A percentile compares a stretch with the other conserved stretches of the same genome.
phyloP scores from a whole-genome alignment of 92 coral and sea anemone genomes.

The Meandrina meandrites region DNA sequence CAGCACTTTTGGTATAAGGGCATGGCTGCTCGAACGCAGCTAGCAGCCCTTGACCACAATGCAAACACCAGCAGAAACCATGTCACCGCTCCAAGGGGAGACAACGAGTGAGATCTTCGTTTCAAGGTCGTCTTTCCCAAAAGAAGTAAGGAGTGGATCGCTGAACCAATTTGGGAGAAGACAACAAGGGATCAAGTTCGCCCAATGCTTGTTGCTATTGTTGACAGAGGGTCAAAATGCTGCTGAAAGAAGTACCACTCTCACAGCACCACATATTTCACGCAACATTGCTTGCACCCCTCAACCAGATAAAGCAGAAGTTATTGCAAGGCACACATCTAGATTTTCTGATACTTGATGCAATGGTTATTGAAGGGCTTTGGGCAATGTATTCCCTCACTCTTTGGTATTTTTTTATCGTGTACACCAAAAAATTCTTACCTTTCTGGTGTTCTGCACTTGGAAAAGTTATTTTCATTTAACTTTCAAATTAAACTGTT shows the following conservation, averaged over 20 bases:
- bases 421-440: neutral
- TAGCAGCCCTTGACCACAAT: slow-evolving; percentile 60
- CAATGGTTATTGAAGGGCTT: neutral
- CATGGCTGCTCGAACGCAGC: slow-evolving; percentile 45
- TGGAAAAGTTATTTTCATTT: neutral
- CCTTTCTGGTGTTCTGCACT: neutral
- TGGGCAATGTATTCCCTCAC: neutral
- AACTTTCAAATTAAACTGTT: neutral
- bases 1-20: slow-evolving; percentile 50
- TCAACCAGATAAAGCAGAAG: no score
- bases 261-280: no score
- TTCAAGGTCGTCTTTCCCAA: slow-evolving; percentile 51
- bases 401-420: neutral
- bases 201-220: no score
- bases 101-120: slow-evolving; percentile 31
- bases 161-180: slow-evolving; percentile 50
- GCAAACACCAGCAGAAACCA: slow-evolving; percentile 49
- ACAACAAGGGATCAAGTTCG: slow-evolving; percentile 32
- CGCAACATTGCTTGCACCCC: no score
- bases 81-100: slow-evolving; percentile 37
- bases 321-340: no score
- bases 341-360: no score
- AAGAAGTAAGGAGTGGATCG: slow-evolving; percentile 46
- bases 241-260: no score
- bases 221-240: no score